phyloP scores from a whole-genome alignment of 2,888 invertebrate species.

The Barypeithes pellucidus region DNA sequence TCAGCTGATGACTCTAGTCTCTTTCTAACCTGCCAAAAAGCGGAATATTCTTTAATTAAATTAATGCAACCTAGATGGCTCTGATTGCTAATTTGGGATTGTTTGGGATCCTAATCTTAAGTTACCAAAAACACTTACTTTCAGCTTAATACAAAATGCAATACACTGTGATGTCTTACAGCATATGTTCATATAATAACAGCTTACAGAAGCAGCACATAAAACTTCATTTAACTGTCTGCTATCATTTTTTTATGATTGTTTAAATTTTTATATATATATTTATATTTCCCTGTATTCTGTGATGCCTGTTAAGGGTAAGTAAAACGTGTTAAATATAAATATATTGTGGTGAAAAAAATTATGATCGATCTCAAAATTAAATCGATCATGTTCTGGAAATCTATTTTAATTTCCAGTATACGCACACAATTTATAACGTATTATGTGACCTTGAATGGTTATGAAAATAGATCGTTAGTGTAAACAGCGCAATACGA shows the following conservation, averaged over 20 bases:
- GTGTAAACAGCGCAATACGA: not conserved
- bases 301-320: slow-evolving; percentile 47
- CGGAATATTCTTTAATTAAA: no score
- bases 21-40: no score
- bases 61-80: no score
- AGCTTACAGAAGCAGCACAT: slow-evolving; percentile 43
- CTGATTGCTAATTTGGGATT: no score
- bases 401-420: not conserved
- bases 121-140: slow-evolving; percentile 1
- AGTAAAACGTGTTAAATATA: slow-evolving; percentile 38
- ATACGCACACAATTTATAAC: slow-evolving; percentile 4
- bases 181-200: slow-evolving; percentile 31
- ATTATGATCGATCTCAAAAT: no score
- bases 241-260: slow-evolving; percentile 37
- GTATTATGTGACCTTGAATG: slow-evolving; percentile 39
- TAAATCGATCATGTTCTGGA: not conserved
- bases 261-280: slow-evolving; percentile 14
- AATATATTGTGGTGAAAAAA: no score
- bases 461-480: slow-evolving; percentile 31
- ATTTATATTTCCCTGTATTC: not conserved
- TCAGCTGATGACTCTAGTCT: no score
- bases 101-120: no score
- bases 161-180: slow-evolving; percentile 28
- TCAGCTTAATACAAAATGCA: slow-evolving; percentile 36
- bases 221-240: slow-evolving; percentile 48